Evolutionary conservation across 2,888 invertebrate species (phyloP).

Genomic region (Euzetes globulus): DNA sequence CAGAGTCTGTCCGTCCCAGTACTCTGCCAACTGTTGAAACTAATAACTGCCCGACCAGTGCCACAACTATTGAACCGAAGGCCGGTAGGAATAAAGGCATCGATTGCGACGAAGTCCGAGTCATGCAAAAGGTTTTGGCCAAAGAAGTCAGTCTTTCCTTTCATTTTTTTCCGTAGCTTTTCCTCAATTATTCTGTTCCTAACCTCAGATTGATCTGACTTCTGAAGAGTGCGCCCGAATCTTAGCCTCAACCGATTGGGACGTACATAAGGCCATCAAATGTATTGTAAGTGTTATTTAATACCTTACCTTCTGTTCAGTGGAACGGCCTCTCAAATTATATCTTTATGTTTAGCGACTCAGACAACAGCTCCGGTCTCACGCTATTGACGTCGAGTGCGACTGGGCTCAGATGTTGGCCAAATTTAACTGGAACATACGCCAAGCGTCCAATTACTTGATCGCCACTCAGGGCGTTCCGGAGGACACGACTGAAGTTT

Average conservation of each 20-base stretch:
- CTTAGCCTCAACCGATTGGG: conserved; percentile 75
- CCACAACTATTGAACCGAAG: neutral
- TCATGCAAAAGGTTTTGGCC: conserved; percentile 75
- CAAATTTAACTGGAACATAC: conserved; percentile 59
- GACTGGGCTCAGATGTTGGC: conserved; percentile 52
- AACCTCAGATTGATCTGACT: conserved; percentile 44
- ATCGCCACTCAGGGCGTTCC: conserved; percentile 45
- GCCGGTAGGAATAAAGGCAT: conserved; percentile 49
- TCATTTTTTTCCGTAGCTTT: conserved; percentile 42
- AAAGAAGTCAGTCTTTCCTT: conserved; percentile 45
- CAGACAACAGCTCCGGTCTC: conserved; percentile 51
- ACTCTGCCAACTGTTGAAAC: neutral
- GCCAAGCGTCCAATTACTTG: conserved; percentile 59
- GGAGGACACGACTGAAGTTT: conserved; percentile 42
- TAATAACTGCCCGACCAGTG: neutral
- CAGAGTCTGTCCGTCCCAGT: neutral
- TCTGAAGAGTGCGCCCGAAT: conserved; percentile 69
- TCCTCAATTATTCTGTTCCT: conserved; percentile 42
- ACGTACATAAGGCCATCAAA: conserved; percentile 81
- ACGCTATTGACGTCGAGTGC: conserved; percentile 45
- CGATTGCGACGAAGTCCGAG: conserved; percentile 83
- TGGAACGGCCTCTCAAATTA: neutral
- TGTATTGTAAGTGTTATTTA: conserved; percentile 49
- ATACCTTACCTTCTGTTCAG: neutral
- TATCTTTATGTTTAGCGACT: conserved; percentile 50